Evolutionary conservation across 2,888 invertebrate genomes (phyloP).

Genomic region (Cryptocephalus primarius): DNA sequence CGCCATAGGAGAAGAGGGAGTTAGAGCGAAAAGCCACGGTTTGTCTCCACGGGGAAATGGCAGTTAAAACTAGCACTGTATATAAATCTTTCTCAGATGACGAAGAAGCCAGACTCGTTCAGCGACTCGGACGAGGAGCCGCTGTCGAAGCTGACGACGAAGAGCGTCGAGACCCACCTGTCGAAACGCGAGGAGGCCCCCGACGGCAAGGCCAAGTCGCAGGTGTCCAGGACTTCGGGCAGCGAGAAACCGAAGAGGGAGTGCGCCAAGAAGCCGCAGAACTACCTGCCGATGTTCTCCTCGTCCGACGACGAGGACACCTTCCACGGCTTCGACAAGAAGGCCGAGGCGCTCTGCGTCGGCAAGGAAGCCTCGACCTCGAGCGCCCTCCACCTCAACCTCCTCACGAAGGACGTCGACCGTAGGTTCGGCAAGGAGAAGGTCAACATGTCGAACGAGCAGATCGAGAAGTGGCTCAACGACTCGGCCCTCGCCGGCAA

Average conservation of each 20-base stretch:
- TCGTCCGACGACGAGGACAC: slow-evolving; percentile 43
- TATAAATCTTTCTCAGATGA: slow-evolving; percentile 5
- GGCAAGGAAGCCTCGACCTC: slow-evolving; percentile 6
- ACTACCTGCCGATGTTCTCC: slow-evolving; percentile 32
- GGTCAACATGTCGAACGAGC: slow-evolving; percentile 59
- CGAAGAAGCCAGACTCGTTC: slow-evolving; percentile 27
- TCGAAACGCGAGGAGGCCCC: neutral
- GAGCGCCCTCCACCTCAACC: slow-evolving; percentile 24
- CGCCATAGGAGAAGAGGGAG: too few relatives aligned
- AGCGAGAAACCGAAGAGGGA: slow-evolving; percentile 30
- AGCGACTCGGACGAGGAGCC: slow-evolving; percentile 59
- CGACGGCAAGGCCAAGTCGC: slow-evolving; percentile 6
- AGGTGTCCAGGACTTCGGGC: slow-evolving; percentile 4
- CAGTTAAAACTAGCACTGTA: too few relatives aligned
- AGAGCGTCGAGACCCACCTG: slow-evolving; percentile 7
- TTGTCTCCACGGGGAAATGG: too few relatives aligned
- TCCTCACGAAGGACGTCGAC: slow-evolving; percentile 31
- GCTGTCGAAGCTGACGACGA: slow-evolving; percentile 43
- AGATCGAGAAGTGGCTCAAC: slow-evolving; percentile 54
- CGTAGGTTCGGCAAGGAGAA: slow-evolving; percentile 44
- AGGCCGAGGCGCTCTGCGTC: slow-evolving; percentile 8
- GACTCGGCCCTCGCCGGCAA: slow-evolving; percentile 34
- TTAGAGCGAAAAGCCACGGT: too few relatives aligned
- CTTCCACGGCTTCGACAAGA: slow-evolving; percentile 28
- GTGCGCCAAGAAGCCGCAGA: slow-evolving; percentile 32